A percentile compares a stretch with the other conserved stretches of the same genome.
These are phyloP conservation scores for Octopus bimaculoides DNA, from an alignment of 1,140 invertebrate genomes.

Conservation along the genomic window DNA sequence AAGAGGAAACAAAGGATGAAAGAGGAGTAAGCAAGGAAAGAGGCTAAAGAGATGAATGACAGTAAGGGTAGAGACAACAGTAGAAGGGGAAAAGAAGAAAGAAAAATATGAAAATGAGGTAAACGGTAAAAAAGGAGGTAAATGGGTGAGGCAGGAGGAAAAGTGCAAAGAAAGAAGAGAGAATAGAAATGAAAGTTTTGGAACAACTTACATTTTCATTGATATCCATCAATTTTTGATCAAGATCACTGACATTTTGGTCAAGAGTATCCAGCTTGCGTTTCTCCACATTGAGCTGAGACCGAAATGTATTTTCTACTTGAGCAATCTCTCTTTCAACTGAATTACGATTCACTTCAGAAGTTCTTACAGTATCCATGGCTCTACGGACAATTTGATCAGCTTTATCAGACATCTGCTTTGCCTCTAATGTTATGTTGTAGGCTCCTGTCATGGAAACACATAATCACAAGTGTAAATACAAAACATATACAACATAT, in stretches of 20 bases:
- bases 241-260: constrained; percentile 67
- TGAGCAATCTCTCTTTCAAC: constrained; percentile 74
- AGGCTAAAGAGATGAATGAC: not conserved
- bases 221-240: constrained; percentile 69
- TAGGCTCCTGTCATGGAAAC: constrained; percentile 67
- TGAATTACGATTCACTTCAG: constrained; percentile 71
- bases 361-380: constrained; percentile 66
- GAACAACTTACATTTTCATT: constrained; percentile 67
- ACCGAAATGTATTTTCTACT: constrained; percentile 69
- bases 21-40: not conserved
- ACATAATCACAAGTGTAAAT: no score
- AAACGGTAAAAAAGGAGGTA: not conserved
- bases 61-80: not conserved
- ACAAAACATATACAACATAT: no score
- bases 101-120: not conserved
- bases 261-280: constrained; percentile 64
- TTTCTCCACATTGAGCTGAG: constrained; percentile 29
- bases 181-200: no score
- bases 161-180: not conserved
- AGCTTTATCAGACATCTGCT: constrained; percentile 67
- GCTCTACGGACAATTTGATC: constrained; percentile 64
- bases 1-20: not conserved
- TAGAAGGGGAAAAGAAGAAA: not conserved
- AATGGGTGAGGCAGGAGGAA: not conserved
- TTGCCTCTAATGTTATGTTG: constrained; percentile 82